Base-by-base conservation (phyloP, 1,140 invertebrate genomes). In the Conopomorpha cramerella region DNA sequence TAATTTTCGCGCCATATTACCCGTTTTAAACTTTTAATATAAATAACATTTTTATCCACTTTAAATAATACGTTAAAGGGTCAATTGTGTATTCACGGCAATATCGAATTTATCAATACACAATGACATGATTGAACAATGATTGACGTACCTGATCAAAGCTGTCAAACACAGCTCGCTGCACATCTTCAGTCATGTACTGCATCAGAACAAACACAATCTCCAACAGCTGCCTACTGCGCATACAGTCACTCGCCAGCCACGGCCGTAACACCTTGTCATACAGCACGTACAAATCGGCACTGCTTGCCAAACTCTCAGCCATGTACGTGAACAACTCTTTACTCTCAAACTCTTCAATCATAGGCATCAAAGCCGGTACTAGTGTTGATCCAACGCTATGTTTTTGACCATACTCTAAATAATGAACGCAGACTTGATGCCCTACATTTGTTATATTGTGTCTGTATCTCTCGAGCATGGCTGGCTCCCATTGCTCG, bases 61-160 rank as follows among this genome's bases (percentile, higher is more conserved):
- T n/a, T n/a, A n/a, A n/a, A n/a, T n/a, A n/a, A n/a, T n/a, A n/a
- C n/a, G n/a, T n/a, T n/a, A n/a, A n/a, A n/a, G n/a, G n/a, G n/a
- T n/a, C n/a, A n/a, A n/a, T n/a, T n/a, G n/a, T n/a, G n/a, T n/a
- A n/a, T n/a, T n/a, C n/a, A n/a, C n/a, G n/a, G n/a, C n/a, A n/a
- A n/a, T n/a, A n/a, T n/a, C n/a, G n/a, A n/a, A n/a, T n/a, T n/a
- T n/a, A n/a, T n/a, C n/a, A n/a, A n/a, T n/a, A n/a, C n/a, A n/a
- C n/a, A n/a, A n/a, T n/a, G n/a, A n/a, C n/a, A n/a, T n/a, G n/a
- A n/a, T n/a, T n/a, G n/a, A n/a, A n/a, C n/a, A n/a, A n/a, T n/a
- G n/a, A n/a, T n/a, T n/a, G n/a, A n/a, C 30, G 36, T 38, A 64
- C 63, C 49, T 56, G 49, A 33, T 55, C 34, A 31, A 66, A 61